These are phyloP conservation scores for Hafferia zeledoni DNA, from an alignment of 2,797 vertebrate genomes.

Conservation along the genomic window DNA sequence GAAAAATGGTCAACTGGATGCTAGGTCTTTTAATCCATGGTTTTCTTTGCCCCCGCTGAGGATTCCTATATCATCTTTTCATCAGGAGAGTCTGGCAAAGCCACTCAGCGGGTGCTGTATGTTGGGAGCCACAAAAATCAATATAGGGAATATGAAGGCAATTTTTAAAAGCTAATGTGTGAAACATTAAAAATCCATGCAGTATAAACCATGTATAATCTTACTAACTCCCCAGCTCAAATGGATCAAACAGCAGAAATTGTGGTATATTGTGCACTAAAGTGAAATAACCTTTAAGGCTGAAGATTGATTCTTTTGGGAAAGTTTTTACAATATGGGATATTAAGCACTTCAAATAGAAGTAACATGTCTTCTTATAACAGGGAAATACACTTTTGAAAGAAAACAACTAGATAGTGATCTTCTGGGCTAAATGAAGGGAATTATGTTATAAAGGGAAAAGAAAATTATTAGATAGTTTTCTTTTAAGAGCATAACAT, in stretches of 20 bases:
- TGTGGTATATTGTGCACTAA: slow-evolving; percentile 5
- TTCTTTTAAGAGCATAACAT: not conserved
- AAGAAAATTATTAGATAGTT: not conserved
- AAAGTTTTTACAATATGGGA: slow-evolving; percentile 25
- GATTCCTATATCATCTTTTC: slow-evolving; percentile 52
- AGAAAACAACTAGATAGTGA: not conserved
- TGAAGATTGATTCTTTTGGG: slow-evolving; percentile 17
- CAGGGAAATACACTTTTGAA: not conserved
- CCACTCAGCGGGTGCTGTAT: not conserved
- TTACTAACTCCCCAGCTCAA: slow-evolving; percentile 18
- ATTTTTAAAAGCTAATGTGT: slow-evolving; percentile 57
- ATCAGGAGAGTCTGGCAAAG: slow-evolving; percentile 21
- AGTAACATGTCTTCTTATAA: not conserved
- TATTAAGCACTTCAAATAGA: slow-evolving; percentile 30
- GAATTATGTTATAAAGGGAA: not conserved
- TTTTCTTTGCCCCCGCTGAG: slow-evolving; percentile 33
- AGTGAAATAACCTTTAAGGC: slow-evolving; percentile 42
- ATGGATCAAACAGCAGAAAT: slow-evolving; percentile 40
- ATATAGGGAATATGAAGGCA: slow-evolving; percentile 29
- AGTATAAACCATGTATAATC: slow-evolving; percentile 42
- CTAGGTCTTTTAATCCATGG: slow-evolving; percentile 6
- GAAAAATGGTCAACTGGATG: slow-evolving; percentile 44
- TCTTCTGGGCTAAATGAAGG: not conserved
- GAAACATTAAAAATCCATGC: slow-evolving; percentile 62
- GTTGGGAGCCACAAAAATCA: slow-evolving; percentile 36